Base-by-base conservation (phyloP, 2,888 invertebrate species). In the Drosophila borborema region DNA sequence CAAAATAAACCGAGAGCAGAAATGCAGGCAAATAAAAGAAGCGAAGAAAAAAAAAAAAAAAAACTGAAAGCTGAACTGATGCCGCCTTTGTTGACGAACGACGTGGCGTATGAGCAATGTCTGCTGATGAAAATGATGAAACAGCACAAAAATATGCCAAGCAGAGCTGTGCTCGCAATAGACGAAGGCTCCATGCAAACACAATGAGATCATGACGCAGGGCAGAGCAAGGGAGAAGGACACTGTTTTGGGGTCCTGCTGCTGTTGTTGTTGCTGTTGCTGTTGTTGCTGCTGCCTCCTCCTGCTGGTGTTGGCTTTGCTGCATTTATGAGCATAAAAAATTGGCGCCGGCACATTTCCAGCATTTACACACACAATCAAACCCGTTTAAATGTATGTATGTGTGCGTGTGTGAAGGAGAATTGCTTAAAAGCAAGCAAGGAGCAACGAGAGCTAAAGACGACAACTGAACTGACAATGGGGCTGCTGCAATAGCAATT, bases 111-210 rank as follows among this genome's bases (percentile, higher is more conserved):
- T 86, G 84, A 86, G 86, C 76, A 86, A 86, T 77, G 87, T 76
- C 83, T 80, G 89, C 64, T 83, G 86, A 78, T 81, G 91, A 90
- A 89, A 82, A 90, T 87, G 91, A 89, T 89, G 89, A 91, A 91
- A 81, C 89, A 86, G 91, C 91, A 90, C 59, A 89, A 83, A 84
- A 81, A 86, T 85, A 72, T 80, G 86, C 74, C 86, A 90, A 73
- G 62, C 41, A 49, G 18, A 18, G 46, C 40, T 41, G 45, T 41
- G 49, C 18, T n/a, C 16, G 31, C 45, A 51, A 20, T 48, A 43
- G 40, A 16, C 23, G 53, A 16, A 10, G 36, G 12, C 59, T 28
- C 36, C 67, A 86, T 85, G 89, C 90, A 88, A 86, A 85, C 86
- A 85, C 89, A 90, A 90, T 86, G 90, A 86, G 80, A 23, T 77